phyloP scores from a whole-genome alignment of 2,113 vertebrate species.

The Neolamprologus ventralis region DNA sequence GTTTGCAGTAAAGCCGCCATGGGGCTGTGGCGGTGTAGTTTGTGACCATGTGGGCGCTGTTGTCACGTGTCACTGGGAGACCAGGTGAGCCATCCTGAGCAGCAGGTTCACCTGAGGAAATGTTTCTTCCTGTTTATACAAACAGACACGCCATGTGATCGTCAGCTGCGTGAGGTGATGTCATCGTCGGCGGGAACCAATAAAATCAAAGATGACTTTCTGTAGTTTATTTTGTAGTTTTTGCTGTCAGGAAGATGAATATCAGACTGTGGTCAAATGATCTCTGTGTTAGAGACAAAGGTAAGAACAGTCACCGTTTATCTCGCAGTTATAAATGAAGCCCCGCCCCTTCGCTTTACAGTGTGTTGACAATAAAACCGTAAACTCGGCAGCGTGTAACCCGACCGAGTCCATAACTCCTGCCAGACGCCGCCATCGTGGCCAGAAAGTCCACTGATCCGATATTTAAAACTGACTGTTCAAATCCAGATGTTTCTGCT shows the following conservation, averaged over 20 bases:
- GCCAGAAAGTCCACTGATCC: neutral
- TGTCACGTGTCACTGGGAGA: neutral
- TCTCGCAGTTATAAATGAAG: neutral
- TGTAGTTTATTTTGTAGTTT: neutral
- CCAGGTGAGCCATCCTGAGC: neutral
- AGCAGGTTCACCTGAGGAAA: neutral
- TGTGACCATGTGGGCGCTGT: neutral
- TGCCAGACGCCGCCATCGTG: neutral
- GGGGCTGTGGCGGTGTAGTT: neutral
- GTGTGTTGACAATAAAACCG: neutral
- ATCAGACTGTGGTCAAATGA: neutral
- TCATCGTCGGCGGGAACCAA: neutral
- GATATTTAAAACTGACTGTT: neutral
- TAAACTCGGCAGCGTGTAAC: neutral
- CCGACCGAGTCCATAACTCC: fast-evolving
- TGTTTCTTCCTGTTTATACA: neutral
- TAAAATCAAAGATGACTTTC: neutral
- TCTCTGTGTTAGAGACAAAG: neutral
- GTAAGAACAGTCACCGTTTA: neutral
- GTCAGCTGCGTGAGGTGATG: neutral
- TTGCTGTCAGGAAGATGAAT: neutral
- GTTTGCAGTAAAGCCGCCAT: neutral
- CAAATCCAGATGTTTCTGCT: neutral
- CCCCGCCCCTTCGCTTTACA: neutral
- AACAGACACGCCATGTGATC: neutral